Evolutionary conservation across 2,113 vertebrate species (phyloP).

Genomic region (Kryptolebias marmoratus): DNA sequence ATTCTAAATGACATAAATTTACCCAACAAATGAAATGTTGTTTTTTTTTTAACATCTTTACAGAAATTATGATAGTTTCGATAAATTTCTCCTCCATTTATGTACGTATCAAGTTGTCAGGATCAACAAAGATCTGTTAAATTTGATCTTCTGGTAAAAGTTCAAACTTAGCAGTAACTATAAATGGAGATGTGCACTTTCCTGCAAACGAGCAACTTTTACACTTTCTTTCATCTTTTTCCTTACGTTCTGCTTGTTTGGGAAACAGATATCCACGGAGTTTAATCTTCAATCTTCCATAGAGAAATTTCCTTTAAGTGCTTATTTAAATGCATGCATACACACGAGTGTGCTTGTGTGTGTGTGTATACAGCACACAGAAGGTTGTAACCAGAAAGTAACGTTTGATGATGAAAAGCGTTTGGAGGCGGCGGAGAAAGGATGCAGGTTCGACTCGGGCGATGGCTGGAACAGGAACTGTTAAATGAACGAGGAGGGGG

Average conservation of each 20-base stretch:
- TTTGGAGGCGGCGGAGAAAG: background rate
- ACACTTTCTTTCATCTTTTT: slow-evolving; percentile 1
- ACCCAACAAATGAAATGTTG: too few species aligned
- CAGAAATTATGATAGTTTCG: too few species aligned
- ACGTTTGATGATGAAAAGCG: background rate
- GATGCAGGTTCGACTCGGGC: background rate
- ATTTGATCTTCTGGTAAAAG: too few species aligned
- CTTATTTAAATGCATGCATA: background rate
- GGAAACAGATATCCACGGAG: slow-evolving; percentile 38
- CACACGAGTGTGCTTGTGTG: too few species aligned
- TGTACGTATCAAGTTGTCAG: too few species aligned
- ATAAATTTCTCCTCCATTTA: too few species aligned
- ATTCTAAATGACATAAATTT: too few species aligned
- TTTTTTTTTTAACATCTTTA: too few species aligned
- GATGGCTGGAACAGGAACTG: slow-evolving; percentile 15
- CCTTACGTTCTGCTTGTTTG: slow-evolving; percentile 4
- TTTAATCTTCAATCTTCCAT: slow-evolving; percentile 18
- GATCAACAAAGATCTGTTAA: too few species aligned
- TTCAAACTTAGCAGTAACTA: too few species aligned
- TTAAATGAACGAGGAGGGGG: slow-evolving; percentile 34
- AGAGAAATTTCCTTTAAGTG: slow-evolving; percentile 12
- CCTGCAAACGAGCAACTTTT: slow-evolving; percentile 9
- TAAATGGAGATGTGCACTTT: background rate
- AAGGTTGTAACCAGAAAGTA: slow-evolving; percentile 33
- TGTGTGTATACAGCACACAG: slow-evolving; percentile 14